Evolutionary conservation across 2,113 vertebrate genomes (phyloP).

Genomic region (Collichthys lucidus): DNA sequence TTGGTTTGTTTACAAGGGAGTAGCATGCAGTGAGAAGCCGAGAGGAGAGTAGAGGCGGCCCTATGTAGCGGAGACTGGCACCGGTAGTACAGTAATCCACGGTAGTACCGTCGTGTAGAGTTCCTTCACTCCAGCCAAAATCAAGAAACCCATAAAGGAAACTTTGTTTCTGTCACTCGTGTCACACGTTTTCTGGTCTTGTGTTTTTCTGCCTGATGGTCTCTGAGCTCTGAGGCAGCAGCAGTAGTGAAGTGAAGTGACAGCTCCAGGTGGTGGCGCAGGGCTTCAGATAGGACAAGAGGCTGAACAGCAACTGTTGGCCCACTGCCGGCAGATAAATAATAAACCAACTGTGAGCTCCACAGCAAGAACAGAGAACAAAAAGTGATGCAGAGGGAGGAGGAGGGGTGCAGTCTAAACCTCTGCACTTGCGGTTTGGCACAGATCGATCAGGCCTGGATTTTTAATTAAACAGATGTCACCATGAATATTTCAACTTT

Average conservation of each 20-base stretch:
- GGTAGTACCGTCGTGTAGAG: no score
- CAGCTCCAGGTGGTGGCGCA: slow-evolving; percentile 80
- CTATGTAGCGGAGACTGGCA: no score
- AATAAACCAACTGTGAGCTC: slow-evolving; percentile 82
- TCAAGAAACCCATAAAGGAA: neutral
- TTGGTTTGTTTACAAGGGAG: no score
- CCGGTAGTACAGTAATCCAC: no score
- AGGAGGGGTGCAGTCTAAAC: slow-evolving; percentile 48
- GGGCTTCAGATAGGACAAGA: slow-evolving; percentile 67
- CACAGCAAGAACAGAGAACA: slow-evolving; percentile 57
- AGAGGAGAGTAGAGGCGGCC: no score
- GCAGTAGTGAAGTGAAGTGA: slow-evolving; percentile 68
- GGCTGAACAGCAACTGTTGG: slow-evolving; percentile 77
- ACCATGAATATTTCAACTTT: slow-evolving; percentile 71
- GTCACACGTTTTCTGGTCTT: no score
- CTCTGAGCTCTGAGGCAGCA: slow-evolving; percentile 29
- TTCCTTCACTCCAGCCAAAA: no score
- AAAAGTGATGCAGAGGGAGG: slow-evolving; percentile 24
- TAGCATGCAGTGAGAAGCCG: no score
- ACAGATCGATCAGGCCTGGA: slow-evolving; percentile 55
- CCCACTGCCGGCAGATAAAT: slow-evolving; percentile 84
- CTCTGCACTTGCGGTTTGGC: slow-evolving; percentile 65
- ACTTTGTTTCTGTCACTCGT: no score
- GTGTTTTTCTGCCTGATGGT: neutral
- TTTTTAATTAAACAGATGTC: slow-evolving; percentile 80